Percentiles rank a stretch among this genome's conserved stretches.
Conservation (phyloP, 2,888 invertebrate genomes). For the Cremastinae sp. region DNA sequence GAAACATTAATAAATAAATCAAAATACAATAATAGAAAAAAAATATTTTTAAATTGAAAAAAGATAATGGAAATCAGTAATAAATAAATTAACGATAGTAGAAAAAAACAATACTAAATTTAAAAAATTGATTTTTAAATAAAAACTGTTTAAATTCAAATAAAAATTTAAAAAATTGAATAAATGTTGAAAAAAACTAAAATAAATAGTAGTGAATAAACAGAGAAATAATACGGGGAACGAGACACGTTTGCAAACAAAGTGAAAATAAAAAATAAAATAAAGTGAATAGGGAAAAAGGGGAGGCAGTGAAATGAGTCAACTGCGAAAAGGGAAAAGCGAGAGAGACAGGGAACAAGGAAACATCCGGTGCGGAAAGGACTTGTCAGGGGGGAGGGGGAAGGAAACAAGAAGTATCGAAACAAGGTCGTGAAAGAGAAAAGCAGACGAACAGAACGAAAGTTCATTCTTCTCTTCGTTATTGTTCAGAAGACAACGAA, state of each 20-base stretch:
- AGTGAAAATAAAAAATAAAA: background rate
- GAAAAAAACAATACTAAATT: too few species aligned
- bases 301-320: constrained; percentile 12
- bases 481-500: too few species aligned
- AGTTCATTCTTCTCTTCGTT: too few species aligned
- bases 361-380: constrained; percentile 48
- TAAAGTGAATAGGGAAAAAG: background rate
- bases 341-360: constrained; percentile 37
- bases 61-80: too few species aligned
- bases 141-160: too few species aligned
- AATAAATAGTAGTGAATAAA: background rate
- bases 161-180: too few species aligned
- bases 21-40: too few species aligned
- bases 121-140: too few species aligned
- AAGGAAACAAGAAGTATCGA: constrained; percentile 2
- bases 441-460: background rate
- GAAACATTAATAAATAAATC: too few species aligned
- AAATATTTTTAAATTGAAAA: too few species aligned
- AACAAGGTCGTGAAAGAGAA: constrained; percentile 13
- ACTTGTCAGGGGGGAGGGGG: constrained; percentile 19
- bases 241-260: constrained; percentile 10
- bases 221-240: too few species aligned
- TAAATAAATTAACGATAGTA: too few species aligned
- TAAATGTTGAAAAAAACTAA: background rate
- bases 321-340: constrained; percentile 27